Percentiles rank a stretch among this genome's conserved stretches.
phyloP scores from a whole-genome alignment of 2,797 vertebrate genomes.

The Poecilia gillii region DNA sequence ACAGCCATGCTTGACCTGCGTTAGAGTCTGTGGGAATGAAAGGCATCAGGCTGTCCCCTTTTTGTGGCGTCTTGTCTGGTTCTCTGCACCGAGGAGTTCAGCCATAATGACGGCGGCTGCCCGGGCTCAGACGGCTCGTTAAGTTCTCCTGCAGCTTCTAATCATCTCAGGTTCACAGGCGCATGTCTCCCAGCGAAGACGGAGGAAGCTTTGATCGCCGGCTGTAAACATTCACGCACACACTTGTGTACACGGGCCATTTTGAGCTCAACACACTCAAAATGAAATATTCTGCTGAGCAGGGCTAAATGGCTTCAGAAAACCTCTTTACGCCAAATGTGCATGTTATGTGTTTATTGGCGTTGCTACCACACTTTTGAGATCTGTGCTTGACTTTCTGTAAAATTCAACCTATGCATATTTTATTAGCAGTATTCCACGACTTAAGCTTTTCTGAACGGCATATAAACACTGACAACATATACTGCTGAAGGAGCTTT shows the following conservation, averaged over 20 bases:
- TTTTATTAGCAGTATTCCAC: background rate
- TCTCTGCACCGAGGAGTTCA: slow-evolving; percentile 24
- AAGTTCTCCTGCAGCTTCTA: slow-evolving; percentile 64
- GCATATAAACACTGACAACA: background rate
- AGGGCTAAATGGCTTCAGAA: slow-evolving; percentile 33
- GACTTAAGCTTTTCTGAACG: background rate
- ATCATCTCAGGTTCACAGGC: slow-evolving; percentile 67
- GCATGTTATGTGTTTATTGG: background rate
- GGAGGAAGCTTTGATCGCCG: slow-evolving; percentile 66
- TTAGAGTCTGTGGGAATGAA: slow-evolving; percentile 62
- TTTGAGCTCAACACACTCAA: slow-evolving; percentile 16
- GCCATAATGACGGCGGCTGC: slow-evolving; percentile 54
- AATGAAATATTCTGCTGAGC: slow-evolving; percentile 13
- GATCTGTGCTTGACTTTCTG: background rate
- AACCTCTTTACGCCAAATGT: background rate
- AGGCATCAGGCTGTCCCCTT: slow-evolving; percentile 29
- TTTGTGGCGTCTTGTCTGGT: slow-evolving; percentile 47
- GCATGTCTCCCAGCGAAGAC: slow-evolving; percentile 26
- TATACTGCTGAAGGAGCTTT: background rate
- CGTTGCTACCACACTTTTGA: background rate
- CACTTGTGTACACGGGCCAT: slow-evolving; percentile 7
- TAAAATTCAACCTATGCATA: background rate
- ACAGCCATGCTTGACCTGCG: slow-evolving; percentile 29
- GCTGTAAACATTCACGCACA: slow-evolving; percentile 46
- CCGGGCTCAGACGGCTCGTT: slow-evolving; percentile 62